Conservation (phyloP, 2,888 invertebrate genomes). For the Sphecodes monilicornis region DNA sequence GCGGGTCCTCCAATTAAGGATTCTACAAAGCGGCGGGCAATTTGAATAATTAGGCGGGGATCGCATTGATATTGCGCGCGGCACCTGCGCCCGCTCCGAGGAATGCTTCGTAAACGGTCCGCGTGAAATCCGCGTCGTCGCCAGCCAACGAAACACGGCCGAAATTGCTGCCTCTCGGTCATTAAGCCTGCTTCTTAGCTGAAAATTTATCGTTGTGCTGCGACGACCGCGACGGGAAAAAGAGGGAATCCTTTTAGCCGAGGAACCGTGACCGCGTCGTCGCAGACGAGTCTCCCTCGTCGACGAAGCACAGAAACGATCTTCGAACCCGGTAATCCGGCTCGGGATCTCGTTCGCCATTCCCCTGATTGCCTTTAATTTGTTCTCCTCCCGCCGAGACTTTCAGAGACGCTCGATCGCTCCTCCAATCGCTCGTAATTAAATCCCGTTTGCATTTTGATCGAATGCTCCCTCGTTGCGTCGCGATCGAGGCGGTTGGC, state of each 20-base stretch:
- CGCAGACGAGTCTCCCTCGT: constrained; percentile 9
- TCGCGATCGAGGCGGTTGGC: background rate
- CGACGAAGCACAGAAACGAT: constrained; percentile 16
- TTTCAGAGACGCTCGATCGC: background rate
- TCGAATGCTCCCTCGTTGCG: background rate
- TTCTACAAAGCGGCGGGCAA: constrained; percentile 42
- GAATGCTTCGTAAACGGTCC: constrained; percentile 28
- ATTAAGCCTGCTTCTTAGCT: constrained; percentile 53
- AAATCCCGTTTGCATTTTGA: constrained; percentile 7
- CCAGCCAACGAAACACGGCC: constrained; percentile 1
- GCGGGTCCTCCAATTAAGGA: constrained; percentile 35
- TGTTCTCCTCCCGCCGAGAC: background rate
- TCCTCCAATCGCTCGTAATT: background rate
- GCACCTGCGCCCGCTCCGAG: constrained; percentile 35
- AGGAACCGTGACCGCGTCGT: constrained; percentile 43
- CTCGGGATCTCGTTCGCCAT: background rate
- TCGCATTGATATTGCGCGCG: constrained; percentile 50
- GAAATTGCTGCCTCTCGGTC: constrained; percentile 47
- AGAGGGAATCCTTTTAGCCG: constrained; percentile 21
- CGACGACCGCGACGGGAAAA: constrained; percentile 3
- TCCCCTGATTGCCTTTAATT: constrained; percentile 11
- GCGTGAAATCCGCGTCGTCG: constrained; percentile 23
- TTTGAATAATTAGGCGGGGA: constrained; percentile 52
- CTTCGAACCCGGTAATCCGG: background rate
- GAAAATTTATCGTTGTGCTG: constrained; percentile 53